These are phyloP conservation scores for Nothobranchius kuhntae DNA, from an alignment of 2,113 vertebrate genomes.

Conservation along the genomic window DNA sequence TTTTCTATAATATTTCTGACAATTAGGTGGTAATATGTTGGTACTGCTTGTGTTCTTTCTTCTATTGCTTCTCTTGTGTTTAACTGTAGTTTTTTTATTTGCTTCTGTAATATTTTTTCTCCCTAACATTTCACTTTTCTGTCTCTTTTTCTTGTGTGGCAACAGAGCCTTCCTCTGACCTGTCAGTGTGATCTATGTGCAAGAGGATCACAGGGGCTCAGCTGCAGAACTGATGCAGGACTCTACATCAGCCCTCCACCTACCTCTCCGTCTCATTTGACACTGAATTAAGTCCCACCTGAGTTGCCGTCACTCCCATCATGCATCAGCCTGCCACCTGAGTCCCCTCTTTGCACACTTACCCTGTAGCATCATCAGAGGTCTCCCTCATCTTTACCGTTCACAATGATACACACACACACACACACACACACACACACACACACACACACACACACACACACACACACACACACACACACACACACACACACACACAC, in stretches of 20 bases:
- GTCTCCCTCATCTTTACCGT: constrained; percentile 9
- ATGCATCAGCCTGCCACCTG: constrained; percentile 73
- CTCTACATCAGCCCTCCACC: constrained; percentile 31
- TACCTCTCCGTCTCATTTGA: constrained; percentile 71
- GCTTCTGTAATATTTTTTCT: neutral
- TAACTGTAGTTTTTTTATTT: neutral
- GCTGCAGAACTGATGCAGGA: constrained; percentile 49
- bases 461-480: no score
- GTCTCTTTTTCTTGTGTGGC: neutral
- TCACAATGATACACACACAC: neutral
- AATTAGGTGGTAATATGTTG: no score
- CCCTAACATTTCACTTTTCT: neutral
- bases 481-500: no score
- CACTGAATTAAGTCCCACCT: constrained; percentile 78
- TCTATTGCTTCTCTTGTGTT: neutral
- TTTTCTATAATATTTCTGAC: no score
- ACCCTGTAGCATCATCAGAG: constrained; percentile 38
- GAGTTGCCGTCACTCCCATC: constrained; percentile 69
- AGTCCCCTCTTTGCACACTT: constrained; percentile 35
- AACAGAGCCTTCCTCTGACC: constrained; percentile 23
- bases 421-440: neutral
- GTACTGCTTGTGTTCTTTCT: no score
- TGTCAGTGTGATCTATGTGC: constrained; percentile 64
- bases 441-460: no score
- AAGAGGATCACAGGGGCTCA: constrained; percentile 47